Evolutionary conservation across 2,888 invertebrate genomes (phyloP).

Genomic region (Hesperia comma): DNA sequence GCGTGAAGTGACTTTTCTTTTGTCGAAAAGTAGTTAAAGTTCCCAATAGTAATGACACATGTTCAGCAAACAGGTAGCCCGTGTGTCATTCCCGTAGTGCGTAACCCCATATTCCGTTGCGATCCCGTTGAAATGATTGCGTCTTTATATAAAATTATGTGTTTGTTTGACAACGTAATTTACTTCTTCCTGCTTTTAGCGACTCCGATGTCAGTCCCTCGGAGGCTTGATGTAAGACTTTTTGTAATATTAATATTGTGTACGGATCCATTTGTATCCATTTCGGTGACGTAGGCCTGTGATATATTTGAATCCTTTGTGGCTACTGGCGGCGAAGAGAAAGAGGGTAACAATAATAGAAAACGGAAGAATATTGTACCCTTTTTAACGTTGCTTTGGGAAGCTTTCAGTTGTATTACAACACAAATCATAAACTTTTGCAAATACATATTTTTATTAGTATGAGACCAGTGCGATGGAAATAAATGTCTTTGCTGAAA

Average conservation of each 20-base stretch:
- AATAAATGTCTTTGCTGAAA: neutral
- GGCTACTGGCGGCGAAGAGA: constrained; percentile 25
- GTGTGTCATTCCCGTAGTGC: constrained; percentile 59
- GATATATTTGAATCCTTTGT: constrained; percentile 32
- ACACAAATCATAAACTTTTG: constrained; percentile 8
- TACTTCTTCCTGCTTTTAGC: constrained; percentile 45
- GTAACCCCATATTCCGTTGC: constrained; percentile 63
- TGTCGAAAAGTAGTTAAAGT: too few relatives aligned
- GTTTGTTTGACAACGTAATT: constrained; percentile 60
- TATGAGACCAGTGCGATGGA: neutral
- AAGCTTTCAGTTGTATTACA: constrained; percentile 12
- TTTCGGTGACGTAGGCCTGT: constrained; percentile 37
- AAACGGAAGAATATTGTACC: constrained; percentile 12
- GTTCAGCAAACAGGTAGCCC: constrained; percentile 20
- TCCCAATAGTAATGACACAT: neutral
- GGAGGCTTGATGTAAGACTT: constrained; percentile 33
- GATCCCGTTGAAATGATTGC: constrained; percentile 75
- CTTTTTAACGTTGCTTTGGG: constrained; percentile 10
- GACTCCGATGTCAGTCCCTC: constrained; percentile 39
- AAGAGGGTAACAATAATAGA: constrained; percentile 12
- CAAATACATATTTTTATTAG: neutral
- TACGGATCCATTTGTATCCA: constrained; percentile 39
- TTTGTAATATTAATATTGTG: constrained; percentile 37
- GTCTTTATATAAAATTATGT: constrained; percentile 71
- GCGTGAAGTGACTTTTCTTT: too few relatives aligned